Evolutionary conservation across 2,888 invertebrate genomes (phyloP).

Genomic region (Andrena marginata): DNA sequence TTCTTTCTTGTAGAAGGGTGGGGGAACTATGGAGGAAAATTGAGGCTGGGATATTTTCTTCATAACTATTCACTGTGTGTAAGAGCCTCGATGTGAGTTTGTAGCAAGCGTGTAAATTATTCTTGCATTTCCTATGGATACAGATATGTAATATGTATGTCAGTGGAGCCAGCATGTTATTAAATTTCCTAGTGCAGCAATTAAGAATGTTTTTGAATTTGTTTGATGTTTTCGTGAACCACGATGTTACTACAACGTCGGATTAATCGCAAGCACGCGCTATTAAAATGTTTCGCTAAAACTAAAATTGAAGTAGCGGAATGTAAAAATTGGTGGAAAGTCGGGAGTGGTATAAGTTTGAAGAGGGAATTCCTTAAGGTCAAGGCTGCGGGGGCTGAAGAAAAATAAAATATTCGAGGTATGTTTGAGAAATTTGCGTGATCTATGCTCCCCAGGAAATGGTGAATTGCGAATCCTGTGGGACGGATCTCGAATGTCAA

Average conservation of each 20-base stretch:
- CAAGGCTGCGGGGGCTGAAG: not conserved
- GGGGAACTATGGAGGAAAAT: too few relatives aligned
- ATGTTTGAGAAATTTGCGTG: not conserved
- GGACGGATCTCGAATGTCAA: conserved; percentile 17
- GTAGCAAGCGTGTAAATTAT: too few relatives aligned
- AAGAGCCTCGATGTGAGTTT: too few relatives aligned
- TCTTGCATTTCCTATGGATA: too few relatives aligned
- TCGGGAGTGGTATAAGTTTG: not conserved
- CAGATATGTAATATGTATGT: too few relatives aligned
- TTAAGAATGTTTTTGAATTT: too few relatives aligned
- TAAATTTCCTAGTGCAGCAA: too few relatives aligned
- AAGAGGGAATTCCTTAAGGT: not conserved
- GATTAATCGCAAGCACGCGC: not conserved
- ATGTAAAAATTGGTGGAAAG: not conserved
- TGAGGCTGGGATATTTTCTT: not conserved
- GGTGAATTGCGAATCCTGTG: not conserved
- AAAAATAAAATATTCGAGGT: conserved; percentile 3
- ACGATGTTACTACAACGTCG: too few relatives aligned
- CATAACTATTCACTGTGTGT: too few relatives aligned
- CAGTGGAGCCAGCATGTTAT: too few relatives aligned
- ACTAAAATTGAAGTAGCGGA: not conserved
- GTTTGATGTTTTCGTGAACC: too few relatives aligned
- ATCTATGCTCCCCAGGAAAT: not conserved
- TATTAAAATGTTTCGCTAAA: conserved; percentile 40
- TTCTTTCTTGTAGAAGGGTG: not conserved